Base-by-base conservation (phyloP, 1,140 invertebrate genomes). In the Thaumatotibia leucotreta region DNA sequence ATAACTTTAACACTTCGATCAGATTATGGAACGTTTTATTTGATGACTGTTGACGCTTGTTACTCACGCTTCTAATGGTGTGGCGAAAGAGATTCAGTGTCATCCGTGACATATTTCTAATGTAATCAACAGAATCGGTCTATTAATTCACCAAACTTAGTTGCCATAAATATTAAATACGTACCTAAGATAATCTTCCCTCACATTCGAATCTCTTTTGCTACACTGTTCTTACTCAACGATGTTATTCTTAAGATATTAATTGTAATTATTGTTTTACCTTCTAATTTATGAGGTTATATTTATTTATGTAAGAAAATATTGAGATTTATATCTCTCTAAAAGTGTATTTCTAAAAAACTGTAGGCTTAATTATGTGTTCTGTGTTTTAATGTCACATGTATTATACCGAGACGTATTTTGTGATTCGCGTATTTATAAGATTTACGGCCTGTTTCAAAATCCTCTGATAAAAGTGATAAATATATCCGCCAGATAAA, bases 1-100 rank as follows among this genome's bases (percentile, higher is more conserved):
- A 82, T 92, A 92, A 69, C 54, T 6, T 1, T 17, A 17, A 9
- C 39, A 22, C 33, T 20, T 24, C 29, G 24, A 17, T 5, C 32
- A 20, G 17, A 20, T 20, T 9, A 29, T 45, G 20, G 0, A 45
- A 45, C 4, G 39, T 20, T 45, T 45, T 20, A 45, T 45, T 45
- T 45, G 11, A 31, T 58, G 52, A 31, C 27, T 31, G 52, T 27
- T 27, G 50, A 50, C 23, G 35, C 35, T 9, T 54, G 23, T 27
- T 58, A 58, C 52, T 58, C 22, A 45, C 20, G 5, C 39, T 45
- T 58, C 3, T 14, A 29, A 29, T 4, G 9, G 24, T 54, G 29
- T 58, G 24, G 27, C 52, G n/a, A 58, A 58, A 58, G 23, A 27
- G 52, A 58, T 58, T 24, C 52, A 27, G 23, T 54, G n/a, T 14